Base-by-base conservation (phyloP, 2,113 vertebrate genomes). In the Benitochromis conjunctus region DNA sequence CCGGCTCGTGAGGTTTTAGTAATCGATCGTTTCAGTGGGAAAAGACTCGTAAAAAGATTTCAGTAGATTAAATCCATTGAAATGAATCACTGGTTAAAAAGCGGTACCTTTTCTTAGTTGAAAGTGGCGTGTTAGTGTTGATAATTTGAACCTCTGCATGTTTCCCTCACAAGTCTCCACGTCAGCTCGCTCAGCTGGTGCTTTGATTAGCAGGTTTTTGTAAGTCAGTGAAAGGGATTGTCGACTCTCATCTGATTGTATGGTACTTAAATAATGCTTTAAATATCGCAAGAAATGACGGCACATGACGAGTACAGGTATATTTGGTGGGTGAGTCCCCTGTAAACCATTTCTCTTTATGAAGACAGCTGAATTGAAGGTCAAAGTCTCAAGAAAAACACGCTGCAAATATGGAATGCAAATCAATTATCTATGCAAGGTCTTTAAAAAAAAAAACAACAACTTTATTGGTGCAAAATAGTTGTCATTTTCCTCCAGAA, bases 371-470 rank as follows among this genome's bases (percentile, higher is more conserved):
- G n/a, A 89, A 66, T 69, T 81, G 26, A 82, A 11, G 26, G 55
- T 74, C 16, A 81, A 79, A 74, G 16, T 58, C 3, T 43, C 18
- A 85, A 71, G 51, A 19, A 11, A 80, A 81, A 86, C 19, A 19
- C 6, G 53, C 18, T 76, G 71, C 78, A 79, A 83, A 84, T 86
- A 31, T n/a, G 66, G n/a, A 89, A 86, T 89, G 85, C 81, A 91
- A 81, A 79, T 77, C 26, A 41, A 71, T 84, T 51, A 92, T 92
- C 94, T 94, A 93, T 95, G 94, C 94, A 95, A 92, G 41, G 71
- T 86, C 18, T 57, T 85, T 79, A 10, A n/a, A 81, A 86, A 64
- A 31, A 21, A 14, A 79, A 86, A 31, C 4, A 81, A 79, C 51
- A 81, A 78, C 34, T 58, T 5, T 56, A 53, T 85, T 83, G 84